These are phyloP conservation scores for Salarias fasciatus DNA, from an alignment of 2,797 vertebrate species.

Conservation along the genomic window DNA sequence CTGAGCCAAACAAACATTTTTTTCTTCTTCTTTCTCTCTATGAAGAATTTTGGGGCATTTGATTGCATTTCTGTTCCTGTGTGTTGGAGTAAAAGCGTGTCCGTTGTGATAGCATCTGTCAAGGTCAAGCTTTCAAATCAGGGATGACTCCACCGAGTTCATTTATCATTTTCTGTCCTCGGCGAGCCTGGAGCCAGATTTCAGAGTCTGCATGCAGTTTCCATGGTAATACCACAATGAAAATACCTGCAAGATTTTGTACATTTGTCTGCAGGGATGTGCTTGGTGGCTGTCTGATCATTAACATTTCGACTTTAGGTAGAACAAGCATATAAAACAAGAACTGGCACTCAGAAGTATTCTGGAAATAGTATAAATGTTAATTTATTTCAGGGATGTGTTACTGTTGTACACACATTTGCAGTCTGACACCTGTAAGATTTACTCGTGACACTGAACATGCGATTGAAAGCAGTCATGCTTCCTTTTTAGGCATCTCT, in stretches of 20 bases:
- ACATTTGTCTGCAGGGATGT: slow-evolving; percentile 1
- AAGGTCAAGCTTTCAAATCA: slow-evolving; percentile 40
- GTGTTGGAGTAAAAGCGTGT: background rate
- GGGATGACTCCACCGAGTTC: slow-evolving; percentile 7
- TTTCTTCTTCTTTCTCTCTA: accelerated
- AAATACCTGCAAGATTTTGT: slow-evolving; percentile 35
- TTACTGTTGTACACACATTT: slow-evolving; percentile 17
- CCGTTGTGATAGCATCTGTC: slow-evolving; percentile 13
- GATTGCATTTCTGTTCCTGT: slow-evolving; percentile 6
- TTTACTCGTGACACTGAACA: slow-evolving; percentile 7
- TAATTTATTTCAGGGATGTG: slow-evolving; percentile 15
- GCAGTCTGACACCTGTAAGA: slow-evolving; percentile 1
- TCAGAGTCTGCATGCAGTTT: slow-evolving; percentile 48
- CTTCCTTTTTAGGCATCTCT: background rate
- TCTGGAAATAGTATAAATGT: slow-evolving; percentile 23
- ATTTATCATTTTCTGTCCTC: slow-evolving; percentile 38
- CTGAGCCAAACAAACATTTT: background rate
- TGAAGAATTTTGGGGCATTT: background rate
- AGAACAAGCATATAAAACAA: slow-evolving; percentile 4
- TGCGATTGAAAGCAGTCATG: background rate
- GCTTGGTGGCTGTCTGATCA: background rate
- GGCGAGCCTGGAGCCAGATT: background rate
- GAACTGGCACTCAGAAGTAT: slow-evolving; percentile 26
- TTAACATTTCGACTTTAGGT: background rate
- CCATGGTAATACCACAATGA: slow-evolving; percentile 38